Evolutionary conservation across 2,888 invertebrate species (phyloP), one percentile per base, ranked within the genome.

Genomic region (Rhagophthalmus giganteus): DNA sequence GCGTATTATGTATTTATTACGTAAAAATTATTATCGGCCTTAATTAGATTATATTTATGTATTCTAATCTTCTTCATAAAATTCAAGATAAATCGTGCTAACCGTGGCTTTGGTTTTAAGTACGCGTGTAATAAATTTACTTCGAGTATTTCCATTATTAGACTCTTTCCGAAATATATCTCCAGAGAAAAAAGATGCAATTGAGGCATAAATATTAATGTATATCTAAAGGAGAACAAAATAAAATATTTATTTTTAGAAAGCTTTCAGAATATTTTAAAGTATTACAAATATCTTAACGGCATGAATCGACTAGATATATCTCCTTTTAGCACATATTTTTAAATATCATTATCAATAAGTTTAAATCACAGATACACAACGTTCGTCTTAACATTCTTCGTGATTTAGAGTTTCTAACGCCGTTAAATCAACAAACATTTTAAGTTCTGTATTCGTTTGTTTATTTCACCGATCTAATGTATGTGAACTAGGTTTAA

Each of bases 211-310:
- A 49, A 49, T 35, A 42, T 25, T 13, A 41, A 28, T 33, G 32
- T 42, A 37, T 42, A 49, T 49, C 35, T 49, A 39, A 47, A 47
- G 47, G 34, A 35, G 33, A 45, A 44, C 33, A 48, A 39, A 49
- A 44, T 54, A 42, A 51, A 55, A 51, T 44, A 44, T 55, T 51
- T 61, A 60, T 59, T 59, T 61, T 54, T 62, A 58, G 61, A 59
- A 57, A 57, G 49, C 58, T 60, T 60, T 59, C 49, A 61, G 51
- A 55, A 55, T 52, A 57, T 55, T 57, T 58, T 41, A 42, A 40
- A 42, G 48, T 35, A 45, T 32, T 46, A 35, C 20, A 37, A 20
- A 32, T 33, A 28, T 42, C 15, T 41, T 20, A 24, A 11, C 20
- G 11, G 25, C 34, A 28, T 30, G 13, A 15, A 34, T 24, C 11